Conservation (phyloP, 2,113 vertebrate genomes). For the Furnarius figulus region DNA sequence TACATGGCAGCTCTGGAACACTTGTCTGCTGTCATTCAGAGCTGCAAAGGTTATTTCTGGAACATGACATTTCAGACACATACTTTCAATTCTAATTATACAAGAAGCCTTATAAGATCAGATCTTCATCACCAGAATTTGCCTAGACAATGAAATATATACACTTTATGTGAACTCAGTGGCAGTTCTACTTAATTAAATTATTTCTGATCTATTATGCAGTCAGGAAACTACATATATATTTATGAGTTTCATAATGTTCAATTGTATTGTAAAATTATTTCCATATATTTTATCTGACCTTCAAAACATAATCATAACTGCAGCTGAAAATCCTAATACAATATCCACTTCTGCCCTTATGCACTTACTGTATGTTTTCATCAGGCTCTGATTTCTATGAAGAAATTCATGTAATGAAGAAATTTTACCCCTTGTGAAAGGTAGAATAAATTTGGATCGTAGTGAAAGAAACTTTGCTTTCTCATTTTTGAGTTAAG, state of each 20-base stretch:
- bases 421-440: neutral
- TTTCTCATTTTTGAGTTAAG: neutral
- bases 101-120: conserved; percentile 70
- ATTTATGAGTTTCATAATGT: neutral
- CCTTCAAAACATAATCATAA: neutral
- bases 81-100: conserved; percentile 72
- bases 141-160: neutral
- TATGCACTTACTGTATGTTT: neutral
- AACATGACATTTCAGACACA: conserved; percentile 82
- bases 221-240: neutral
- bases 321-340: neutral
- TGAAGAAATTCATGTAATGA: neutral
- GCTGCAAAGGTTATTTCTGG: conserved; percentile 85
- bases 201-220: neutral
- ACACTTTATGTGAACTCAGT: neutral
- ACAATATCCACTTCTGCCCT: neutral
- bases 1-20: conserved; percentile 87
- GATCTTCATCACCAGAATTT: conserved; percentile 4
- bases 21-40: conserved; percentile 96
- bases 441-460: neutral
- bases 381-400: neutral
- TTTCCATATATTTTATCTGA: neutral
- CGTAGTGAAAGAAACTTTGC: neutral
- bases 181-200: neutral
- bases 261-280: conserved; percentile 5